A percentile compares a stretch with the other conserved stretches of the same genome.
These are phyloP conservation scores for Passerculus sandwichensis DNA, from an alignment of 2,797 vertebrate species.

Conservation along the genomic window DNA sequence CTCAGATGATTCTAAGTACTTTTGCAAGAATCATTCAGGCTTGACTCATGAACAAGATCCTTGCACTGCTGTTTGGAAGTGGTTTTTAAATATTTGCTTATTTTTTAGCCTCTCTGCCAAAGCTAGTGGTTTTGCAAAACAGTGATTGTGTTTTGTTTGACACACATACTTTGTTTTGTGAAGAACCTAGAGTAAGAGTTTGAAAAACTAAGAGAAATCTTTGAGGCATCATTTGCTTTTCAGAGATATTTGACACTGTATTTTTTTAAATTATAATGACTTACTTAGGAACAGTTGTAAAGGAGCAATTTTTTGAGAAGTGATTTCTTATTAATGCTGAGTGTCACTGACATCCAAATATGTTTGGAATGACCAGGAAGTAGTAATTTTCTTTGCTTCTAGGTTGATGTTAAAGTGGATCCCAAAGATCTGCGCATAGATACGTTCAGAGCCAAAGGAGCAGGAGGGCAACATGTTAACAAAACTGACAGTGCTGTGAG, in stretches of 20 bases:
- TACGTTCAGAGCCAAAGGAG: constrained; percentile 90
- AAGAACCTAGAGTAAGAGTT: neutral
- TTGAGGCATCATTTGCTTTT: neutral
- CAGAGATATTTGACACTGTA: neutral
- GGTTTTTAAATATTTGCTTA: neutral
- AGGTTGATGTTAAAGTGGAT: constrained; percentile 89
- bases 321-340: neutral
- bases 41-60: neutral
- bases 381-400: neutral
- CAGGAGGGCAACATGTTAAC: constrained; percentile 95
- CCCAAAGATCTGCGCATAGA: constrained; percentile 89
- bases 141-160: neutral
- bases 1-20: neutral
- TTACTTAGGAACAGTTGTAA: neutral
- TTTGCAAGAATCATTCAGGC: neutral
- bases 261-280: neutral
- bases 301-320: neutral
- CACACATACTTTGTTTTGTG: neutral
- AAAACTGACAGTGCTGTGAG: constrained; percentile 95
- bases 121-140: neutral
- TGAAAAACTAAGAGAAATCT: neutral
- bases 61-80: neutral
- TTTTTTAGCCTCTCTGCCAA: neutral
- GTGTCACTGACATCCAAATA: neutral
- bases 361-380: neutral